Evolutionary conservation across 1,140 invertebrate genomes (phyloP), one percentile per base, ranked within the genome.

Genomic region (Meloidogyne exigua): DNA sequence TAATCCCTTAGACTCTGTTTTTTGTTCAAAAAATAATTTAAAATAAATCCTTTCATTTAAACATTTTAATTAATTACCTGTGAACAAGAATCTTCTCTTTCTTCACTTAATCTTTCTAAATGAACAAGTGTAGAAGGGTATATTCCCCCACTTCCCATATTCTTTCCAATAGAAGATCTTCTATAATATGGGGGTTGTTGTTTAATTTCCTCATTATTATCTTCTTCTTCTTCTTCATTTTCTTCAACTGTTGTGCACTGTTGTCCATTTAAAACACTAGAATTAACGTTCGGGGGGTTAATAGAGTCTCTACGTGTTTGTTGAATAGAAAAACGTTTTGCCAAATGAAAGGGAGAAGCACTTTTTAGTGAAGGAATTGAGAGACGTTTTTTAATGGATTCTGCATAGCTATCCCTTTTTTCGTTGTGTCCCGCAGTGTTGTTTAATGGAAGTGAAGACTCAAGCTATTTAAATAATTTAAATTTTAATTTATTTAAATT

Each of bases 31-130:
- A 32, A 32, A 32, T 3, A 32, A 32, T 32, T 32, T 32, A 3
- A 32, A 32, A 32, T 32, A 3, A 3, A 32, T 32, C 10, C 10
- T 39, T 39, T 9, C 3, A 39, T 39, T 39, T 39, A 39, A 4
- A 39, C 28, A 32, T 3, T 3, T 32, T 9, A 9, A n/a, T n/a
- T 1, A 15, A n/a, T 7, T n/a, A 57, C 49, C 49, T n/a, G 49
- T 57, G 49, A 57, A 57, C 49, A 15, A 57, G 49, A 57, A 57
- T 57, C 49, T 57, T 57, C 49, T n/a, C 49, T 57, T n/a, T 57
- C 49, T 21, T 57, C 49, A 57, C 49, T 57, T 21, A 57, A 57
- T 7, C 49, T 12, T n/a, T 57, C 49, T n/a, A 57, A 57, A 57
- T 57, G 49, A n/a, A 12, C 1, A 57, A 57, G 18, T 57, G 49